A percentile compares a stretch with the other conserved stretches of the same genome.
These are phyloP conservation scores for Palythoa heliodiscus DNA, from an alignment of 92 coral and sea anemone genomes.

Conservation along the genomic window DNA sequence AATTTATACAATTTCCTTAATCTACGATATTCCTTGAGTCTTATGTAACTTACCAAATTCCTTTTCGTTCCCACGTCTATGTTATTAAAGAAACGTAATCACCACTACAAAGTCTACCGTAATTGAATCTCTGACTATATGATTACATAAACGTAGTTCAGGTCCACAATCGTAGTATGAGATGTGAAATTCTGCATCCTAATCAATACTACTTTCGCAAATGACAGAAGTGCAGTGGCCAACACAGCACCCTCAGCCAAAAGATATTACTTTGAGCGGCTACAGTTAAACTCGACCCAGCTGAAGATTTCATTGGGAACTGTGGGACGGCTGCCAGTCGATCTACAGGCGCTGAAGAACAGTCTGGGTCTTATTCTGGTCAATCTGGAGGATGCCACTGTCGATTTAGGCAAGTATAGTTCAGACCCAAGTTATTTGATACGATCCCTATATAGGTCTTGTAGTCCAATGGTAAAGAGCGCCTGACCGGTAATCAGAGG, in stretches of 20 bases:
- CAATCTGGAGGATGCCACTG: slow-evolving; percentile 90
- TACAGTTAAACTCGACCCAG: slow-evolving; percentile 88
- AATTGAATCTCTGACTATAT: too few species aligned
- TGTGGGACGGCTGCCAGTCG: slow-evolving; percentile 90
- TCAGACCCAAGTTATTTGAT: background rate
- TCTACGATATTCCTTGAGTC: too few species aligned
- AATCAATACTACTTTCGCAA: background rate
- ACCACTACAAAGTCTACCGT: too few species aligned
- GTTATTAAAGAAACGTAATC: too few species aligned
- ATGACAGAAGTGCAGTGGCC: slow-evolving; percentile 66
- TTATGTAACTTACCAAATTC: too few species aligned
- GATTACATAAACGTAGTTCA: background rate
- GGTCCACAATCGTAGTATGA: background rate
- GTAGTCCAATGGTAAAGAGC: too few species aligned
- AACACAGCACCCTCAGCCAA: slow-evolving; percentile 78
- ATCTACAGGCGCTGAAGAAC: slow-evolving; percentile 78
- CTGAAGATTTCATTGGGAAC: slow-evolving; percentile 89
- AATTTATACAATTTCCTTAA: too few species aligned
- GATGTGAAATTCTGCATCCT: background rate
- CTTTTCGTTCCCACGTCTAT: too few species aligned
- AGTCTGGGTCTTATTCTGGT: slow-evolving; percentile 88
- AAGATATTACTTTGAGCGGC: slow-evolving; percentile 90
- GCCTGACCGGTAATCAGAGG: too few species aligned
- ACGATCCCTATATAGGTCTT: too few species aligned
- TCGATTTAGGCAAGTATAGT: slow-evolving; percentile 81